Evolutionary conservation across 2,888 invertebrate genomes (phyloP), one percentile per base, ranked within the genome.

Genomic region (Stegophylla sp.): DNA sequence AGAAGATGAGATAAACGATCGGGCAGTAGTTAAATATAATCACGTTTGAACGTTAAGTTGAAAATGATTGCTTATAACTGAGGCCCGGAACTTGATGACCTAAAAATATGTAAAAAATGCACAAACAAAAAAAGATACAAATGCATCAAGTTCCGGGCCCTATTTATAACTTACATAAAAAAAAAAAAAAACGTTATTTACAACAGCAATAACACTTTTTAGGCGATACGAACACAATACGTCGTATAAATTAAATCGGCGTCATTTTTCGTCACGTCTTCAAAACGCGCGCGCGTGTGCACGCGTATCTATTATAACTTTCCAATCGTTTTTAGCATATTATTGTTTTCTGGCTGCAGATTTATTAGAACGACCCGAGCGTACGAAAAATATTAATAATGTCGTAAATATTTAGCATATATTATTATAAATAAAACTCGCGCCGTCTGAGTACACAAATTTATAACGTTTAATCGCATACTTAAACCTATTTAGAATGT

Each of bases 401-500:
- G n/a, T n/a, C n/a, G 26, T 17, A 43, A 43, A 26, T 72, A 59
- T 72, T 59, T 59, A 41, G 23, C 72, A 56, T 67, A n/a, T n/a
- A n/a, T n/a, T n/a, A n/a, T 10, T 56, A 56, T 26, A 59, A 12
- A n/a, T 28, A 41, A 41, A 20, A 41, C 41, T 20, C 20, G 41
- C 3, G 9, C 48, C 64, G 63, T 75, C 34, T 34, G 74, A 51
- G 51, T 41, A 34, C 63, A 51, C 34, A 34, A 51, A 75, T 34
- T 63, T 64, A 63, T 64, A 63, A 48, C 63, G 51, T 63, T 51
- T 48, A 63, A 74, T 74, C 63, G 48, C 28, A 34, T 34, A 23
- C 64, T 75, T 17, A 74, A 48, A 75, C 48, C 20, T 75, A 75
- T 75, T 74, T 48, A 48, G 48, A 74, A 63, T 74, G 48, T 74